Evolutionary conservation across 1,140 invertebrate genomes (phyloP).

Genomic region (Orius insidiosus): DNA sequence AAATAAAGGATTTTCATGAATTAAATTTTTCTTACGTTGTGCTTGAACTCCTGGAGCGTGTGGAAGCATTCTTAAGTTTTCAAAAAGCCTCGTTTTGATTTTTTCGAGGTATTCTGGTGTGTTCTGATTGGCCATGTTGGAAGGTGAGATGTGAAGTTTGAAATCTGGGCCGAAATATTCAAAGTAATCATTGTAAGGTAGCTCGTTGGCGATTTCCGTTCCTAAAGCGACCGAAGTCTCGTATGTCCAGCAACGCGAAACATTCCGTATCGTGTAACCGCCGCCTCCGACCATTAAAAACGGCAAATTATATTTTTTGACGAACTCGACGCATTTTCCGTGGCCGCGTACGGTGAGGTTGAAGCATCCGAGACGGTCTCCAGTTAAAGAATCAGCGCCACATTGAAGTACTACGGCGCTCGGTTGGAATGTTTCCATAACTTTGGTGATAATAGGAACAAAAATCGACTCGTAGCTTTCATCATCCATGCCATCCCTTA

Average conservation of each 20-base stretch:
- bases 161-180: constrained; percentile 99
- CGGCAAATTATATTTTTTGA: constrained; percentile 91
- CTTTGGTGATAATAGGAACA: constrained; percentile 91
- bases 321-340: constrained; percentile 94
- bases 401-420: constrained; percentile 92
- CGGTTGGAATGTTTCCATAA: constrained; percentile 96
- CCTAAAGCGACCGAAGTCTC: constrained; percentile 93
- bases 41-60: constrained; percentile 98
- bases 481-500: constrained; percentile 97
- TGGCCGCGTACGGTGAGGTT: constrained; percentile 95
- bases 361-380: constrained; percentile 95
- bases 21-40: constrained; percentile 34
- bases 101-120: constrained; percentile 96
- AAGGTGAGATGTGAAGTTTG: constrained; percentile 98
- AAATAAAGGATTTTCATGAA: not conserved
- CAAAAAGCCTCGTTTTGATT: constrained; percentile 85
- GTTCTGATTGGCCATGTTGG: constrained; percentile 99
- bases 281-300: constrained; percentile 93
- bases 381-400: constrained; percentile 94
- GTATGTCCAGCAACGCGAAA: constrained; percentile 97
- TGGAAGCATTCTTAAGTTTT: constrained; percentile 93
- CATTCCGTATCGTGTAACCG: constrained; percentile 95
- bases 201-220: constrained; percentile 92
- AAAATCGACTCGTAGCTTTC: constrained; percentile 96
- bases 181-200: constrained; percentile 99